Evolutionary conservation across 2,888 invertebrate species (phyloP).

Genomic region (Chydorus sphaericus): DNA sequence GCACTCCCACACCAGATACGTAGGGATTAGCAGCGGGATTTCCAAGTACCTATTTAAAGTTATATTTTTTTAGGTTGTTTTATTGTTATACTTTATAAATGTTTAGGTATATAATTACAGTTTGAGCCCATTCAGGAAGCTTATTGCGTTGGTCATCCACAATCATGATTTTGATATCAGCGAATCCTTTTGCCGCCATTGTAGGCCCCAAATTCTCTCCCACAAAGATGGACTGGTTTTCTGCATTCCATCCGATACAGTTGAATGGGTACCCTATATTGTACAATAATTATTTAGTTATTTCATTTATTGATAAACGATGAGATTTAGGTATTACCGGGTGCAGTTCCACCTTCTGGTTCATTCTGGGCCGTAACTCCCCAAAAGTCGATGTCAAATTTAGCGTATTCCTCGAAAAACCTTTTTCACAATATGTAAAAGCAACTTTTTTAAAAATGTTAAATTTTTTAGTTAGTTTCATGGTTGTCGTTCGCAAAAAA

Average conservation of each 20-base stretch:
- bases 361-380: slow-evolving; percentile 78
- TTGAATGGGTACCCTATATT: slow-evolving; percentile 42
- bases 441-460: too few relatives aligned
- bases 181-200: slow-evolving; percentile 41
- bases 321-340: slow-evolving; percentile 24
- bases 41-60: slow-evolving; percentile 20
- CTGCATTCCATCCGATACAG: slow-evolving; percentile 58
- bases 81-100: background rate
- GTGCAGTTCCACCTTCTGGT: slow-evolving; percentile 49
- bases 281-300: too few relatives aligned
- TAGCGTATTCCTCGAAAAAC: slow-evolving; percentile 60
- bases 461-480: too few relatives aligned
- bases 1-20: slow-evolving; percentile 36
- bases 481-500: too few relatives aligned
- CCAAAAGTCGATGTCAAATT: slow-evolving; percentile 56
- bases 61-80: background rate
- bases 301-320: too few relatives aligned
- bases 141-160: too few relatives aligned
- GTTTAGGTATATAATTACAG: too few relatives aligned
- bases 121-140: too few relatives aligned
- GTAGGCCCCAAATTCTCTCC: slow-evolving; percentile 57
- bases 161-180: slow-evolving; percentile 49
- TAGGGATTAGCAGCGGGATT: slow-evolving; percentile 25
- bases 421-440: too few relatives aligned
- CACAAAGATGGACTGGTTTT: slow-evolving; percentile 49